Conservation (phyloP, 2,888 invertebrate genomes). For the Panopea generosa region DNA sequence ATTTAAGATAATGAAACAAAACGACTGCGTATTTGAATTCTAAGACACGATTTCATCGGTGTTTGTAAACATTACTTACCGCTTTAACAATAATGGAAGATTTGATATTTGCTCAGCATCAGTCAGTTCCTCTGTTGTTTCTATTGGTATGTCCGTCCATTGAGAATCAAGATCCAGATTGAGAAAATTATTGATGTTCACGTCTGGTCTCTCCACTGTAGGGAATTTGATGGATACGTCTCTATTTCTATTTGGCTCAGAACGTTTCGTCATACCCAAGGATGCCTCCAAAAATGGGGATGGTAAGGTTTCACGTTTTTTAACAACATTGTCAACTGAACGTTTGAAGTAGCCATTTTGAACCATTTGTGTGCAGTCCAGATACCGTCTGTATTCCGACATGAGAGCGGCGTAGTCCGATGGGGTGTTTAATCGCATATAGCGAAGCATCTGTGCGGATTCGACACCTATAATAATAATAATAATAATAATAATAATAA, state of each 20-base stretch:
- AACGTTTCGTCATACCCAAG: background rate
- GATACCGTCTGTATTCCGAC: constrained; percentile 26
- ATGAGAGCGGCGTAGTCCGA: constrained; percentile 33
- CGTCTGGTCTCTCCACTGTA: too few relatives aligned
- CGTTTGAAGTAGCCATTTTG: constrained; percentile 55
- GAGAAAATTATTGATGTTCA: too few relatives aligned
- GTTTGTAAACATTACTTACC: too few relatives aligned
- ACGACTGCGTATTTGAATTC: too few relatives aligned
- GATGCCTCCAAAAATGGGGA: constrained; percentile 16
- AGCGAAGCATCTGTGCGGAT: constrained; percentile 12
- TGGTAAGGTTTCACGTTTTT: background rate
- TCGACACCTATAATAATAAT: background rate
- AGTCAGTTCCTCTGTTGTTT: too few relatives aligned
- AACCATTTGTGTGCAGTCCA: constrained; percentile 50
- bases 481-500: too few relatives aligned
- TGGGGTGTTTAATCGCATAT: constrained; percentile 25
- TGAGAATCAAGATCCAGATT: too few relatives aligned
- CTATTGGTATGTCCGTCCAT: too few relatives aligned
- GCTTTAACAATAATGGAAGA: too few relatives aligned
- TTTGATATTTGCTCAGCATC: too few relatives aligned
- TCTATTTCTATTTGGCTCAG: background rate
- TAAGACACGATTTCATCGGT: too few relatives aligned
- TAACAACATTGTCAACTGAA: constrained; percentile 28
- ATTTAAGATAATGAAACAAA: too few relatives aligned
- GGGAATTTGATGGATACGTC: background rate